These are phyloP conservation scores for Forbesichthys agassizii DNA, from an alignment of 2,113 vertebrate species.

Conservation along the genomic window DNA sequence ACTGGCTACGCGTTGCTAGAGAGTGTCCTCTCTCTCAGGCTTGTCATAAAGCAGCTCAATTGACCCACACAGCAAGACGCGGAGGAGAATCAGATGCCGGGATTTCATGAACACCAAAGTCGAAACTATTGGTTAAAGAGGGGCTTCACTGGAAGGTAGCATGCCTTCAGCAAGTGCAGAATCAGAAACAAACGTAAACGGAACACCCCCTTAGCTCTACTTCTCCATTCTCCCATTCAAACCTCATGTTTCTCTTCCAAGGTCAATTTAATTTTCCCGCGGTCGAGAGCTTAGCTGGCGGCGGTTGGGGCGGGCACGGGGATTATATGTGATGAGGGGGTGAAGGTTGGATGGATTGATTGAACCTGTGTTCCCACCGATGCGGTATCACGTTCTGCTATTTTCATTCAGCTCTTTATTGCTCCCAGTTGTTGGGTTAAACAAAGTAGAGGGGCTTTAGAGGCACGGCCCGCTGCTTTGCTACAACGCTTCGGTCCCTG, in stretches of 20 bases:
- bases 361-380: constrained; percentile 40
- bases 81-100: too few relatives aligned
- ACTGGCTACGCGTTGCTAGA: not conserved
- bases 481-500: constrained; percentile 46
- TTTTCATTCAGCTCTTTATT: constrained; percentile 68
- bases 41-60: not conserved
- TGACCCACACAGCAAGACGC: not conserved
- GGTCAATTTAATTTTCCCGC: too few relatives aligned
- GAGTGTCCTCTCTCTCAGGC: not conserved
- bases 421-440: constrained; percentile 65
- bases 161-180: too few relatives aligned
- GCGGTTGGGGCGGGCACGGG: not conserved
- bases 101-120: too few relatives aligned
- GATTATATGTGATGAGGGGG: not conserved
- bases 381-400: constrained; percentile 59
- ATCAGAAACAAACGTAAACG: too few relatives aligned
- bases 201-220: too few relatives aligned
- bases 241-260: too few relatives aligned
- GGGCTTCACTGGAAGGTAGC: too few relatives aligned
- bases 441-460: constrained; percentile 50
- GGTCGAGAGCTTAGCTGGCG: constrained; percentile 13
- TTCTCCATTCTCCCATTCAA: too few relatives aligned
- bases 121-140: too few relatives aligned
- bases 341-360: constrained; percentile 25
- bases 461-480: constrained; percentile 13